Conservation (phyloP, 2,888 invertebrate species). For the Lathronympha strigana region DNA sequence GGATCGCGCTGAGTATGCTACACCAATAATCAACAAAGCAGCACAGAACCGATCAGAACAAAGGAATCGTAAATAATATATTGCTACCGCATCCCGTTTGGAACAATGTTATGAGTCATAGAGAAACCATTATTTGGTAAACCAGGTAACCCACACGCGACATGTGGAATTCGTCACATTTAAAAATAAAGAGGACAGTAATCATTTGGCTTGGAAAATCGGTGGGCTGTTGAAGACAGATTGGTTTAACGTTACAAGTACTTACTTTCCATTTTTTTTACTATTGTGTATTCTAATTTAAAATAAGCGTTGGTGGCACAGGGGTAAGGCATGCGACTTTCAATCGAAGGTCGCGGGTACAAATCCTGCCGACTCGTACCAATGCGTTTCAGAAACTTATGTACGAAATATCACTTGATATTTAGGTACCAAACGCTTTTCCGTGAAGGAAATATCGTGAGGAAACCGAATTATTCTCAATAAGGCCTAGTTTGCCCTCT, state of each 20-base stretch:
- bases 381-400: no score
- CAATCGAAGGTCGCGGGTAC: no score
- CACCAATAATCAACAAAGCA: neutral
- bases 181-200: conserved; percentile 29
- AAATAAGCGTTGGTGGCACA: no score
- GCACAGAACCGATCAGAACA: neutral
- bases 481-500: no score
- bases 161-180: conserved; percentile 10
- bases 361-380: no score
- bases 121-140: conserved; percentile 3
- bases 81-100: neutral
- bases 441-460: no score
- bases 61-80: conserved; percentile 3
- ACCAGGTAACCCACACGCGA: neutral
- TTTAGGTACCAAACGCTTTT: no score
- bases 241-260: neutral
- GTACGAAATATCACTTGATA: no score
- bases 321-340: no score
- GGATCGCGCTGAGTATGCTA: no score
- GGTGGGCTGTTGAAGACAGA: conserved; percentile 29
- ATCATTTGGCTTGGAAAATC: conserved; percentile 14
- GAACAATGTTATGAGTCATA: conserved; percentile 14
- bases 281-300: neutral
- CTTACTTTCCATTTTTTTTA: neutral
- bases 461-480: no score